Conservation (phyloP, 2,113 vertebrate genomes). For the Lagopus leucura region DNA sequence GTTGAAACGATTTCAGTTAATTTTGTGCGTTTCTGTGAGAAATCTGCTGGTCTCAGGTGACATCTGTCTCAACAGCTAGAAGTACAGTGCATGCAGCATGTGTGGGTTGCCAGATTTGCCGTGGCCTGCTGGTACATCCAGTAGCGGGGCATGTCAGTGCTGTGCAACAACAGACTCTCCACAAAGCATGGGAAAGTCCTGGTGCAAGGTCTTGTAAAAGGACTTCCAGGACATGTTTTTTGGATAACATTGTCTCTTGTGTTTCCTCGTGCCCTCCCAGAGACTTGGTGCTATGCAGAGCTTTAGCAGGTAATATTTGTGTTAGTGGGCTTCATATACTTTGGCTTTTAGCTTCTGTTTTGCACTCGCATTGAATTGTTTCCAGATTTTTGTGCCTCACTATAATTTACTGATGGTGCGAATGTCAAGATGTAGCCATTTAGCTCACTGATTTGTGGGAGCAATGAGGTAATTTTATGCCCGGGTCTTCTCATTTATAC, state of each 20-base stretch:
- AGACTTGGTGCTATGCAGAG: background rate
- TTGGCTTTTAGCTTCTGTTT: background rate
- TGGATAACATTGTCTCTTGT: background rate
- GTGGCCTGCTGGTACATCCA: background rate
- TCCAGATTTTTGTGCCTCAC: constrained; percentile 11
- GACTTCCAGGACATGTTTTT: background rate
- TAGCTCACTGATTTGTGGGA: constrained; percentile 67
- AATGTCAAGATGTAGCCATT: constrained; percentile 55
- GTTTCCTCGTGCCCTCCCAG: background rate
- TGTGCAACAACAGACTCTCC: background rate
- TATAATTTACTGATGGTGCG: constrained; percentile 22
- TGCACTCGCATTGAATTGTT: constrained; percentile 32
- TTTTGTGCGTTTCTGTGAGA: background rate
- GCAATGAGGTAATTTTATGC: constrained; percentile 68
- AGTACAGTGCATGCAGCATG: background rate
- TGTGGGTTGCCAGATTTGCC: background rate
- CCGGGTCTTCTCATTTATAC: constrained; percentile 60
- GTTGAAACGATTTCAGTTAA: background rate
- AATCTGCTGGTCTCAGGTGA: background rate
- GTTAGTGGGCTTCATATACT: background rate
- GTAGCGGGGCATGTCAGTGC: background rate
- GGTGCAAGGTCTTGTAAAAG: background rate
- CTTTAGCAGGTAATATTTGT: background rate
- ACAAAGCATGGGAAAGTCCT: background rate
- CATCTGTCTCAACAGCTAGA: background rate